A percentile compares a stretch with the other conserved stretches of the same genome.
These are phyloP conservation scores for Cyphomyrus plagiostoma DNA, from an alignment of 2,113 vertebrate genomes.

Conservation along the genomic window DNA sequence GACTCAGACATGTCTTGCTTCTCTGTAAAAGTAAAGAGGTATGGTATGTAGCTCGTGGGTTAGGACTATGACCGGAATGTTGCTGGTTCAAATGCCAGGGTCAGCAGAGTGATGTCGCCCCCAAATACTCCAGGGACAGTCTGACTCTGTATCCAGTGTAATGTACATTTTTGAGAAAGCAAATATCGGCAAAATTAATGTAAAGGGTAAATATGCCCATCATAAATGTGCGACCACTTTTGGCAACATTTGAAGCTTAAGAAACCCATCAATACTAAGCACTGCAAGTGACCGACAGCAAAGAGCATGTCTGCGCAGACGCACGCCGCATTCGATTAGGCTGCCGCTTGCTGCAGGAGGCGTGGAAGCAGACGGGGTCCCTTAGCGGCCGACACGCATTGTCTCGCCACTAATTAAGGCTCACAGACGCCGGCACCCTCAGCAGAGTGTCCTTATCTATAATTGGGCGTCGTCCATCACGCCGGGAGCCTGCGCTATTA, in stretches of 20 bases:
- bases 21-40: background rate
- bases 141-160: too few relatives aligned
- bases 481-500: constrained; percentile 55
- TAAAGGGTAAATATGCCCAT: constrained; percentile 38
- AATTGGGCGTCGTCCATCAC: constrained; percentile 53
- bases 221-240: too few relatives aligned
- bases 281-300: background rate
- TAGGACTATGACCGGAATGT: background rate
- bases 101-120: background rate
- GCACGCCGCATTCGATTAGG: background rate
- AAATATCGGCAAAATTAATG: constrained; percentile 23
- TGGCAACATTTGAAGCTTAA: background rate
- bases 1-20: constrained; percentile 24
- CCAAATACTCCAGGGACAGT: background rate
- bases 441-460: constrained; percentile 46
- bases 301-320: background rate
- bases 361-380: background rate
- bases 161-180: too few relatives aligned
- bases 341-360: background rate
- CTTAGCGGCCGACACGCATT: background rate
- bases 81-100: background rate
- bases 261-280: background rate
- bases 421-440: background rate
- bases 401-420: background rate
- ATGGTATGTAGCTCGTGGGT: constrained; percentile 31